Evolutionary conservation across 2,113 vertebrate genomes (phyloP).

Genomic region (Sprattus sprattus): DNA sequence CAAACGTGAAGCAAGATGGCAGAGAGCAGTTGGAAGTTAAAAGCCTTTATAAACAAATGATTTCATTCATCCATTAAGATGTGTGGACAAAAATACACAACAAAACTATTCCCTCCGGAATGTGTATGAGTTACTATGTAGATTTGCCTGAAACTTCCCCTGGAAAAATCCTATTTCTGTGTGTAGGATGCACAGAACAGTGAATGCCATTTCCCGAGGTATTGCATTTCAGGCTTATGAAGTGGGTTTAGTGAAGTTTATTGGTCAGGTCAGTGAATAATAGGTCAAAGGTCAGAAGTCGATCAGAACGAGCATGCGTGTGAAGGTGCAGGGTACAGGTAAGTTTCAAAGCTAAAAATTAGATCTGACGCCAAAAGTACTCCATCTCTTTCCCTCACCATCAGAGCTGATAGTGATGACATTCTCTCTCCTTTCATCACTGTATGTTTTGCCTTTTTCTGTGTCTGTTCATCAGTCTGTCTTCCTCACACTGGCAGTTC

Average conservation of each 20-base stretch:
- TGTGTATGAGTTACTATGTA: background rate
- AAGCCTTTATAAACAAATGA: constrained; percentile 39
- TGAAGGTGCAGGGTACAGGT: background rate
- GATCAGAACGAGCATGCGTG: background rate
- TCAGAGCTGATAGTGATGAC: background rate
- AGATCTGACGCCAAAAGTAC: background rate
- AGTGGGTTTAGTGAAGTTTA: background rate
- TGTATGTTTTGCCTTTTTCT: background rate
- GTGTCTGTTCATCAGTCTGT: background rate
- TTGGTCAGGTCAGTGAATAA: background rate
- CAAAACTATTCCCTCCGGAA: constrained; percentile 14
- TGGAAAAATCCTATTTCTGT: background rate
- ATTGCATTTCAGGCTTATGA: background rate
- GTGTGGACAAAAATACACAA: constrained; percentile 24
- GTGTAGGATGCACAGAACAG: background rate
- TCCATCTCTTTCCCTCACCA: background rate
- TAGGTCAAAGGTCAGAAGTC: background rate
- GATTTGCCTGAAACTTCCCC: constrained; percentile 7
- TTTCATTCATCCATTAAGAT: constrained; percentile 38
- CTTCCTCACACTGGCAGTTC: constrained; percentile 20
- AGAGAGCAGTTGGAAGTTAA: background rate
- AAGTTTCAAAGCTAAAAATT: background rate
- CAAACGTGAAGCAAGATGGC: background rate
- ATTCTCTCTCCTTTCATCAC: no score
- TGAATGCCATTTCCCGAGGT: background rate